Evolutionary conservation across 30 jellyfish, hydroid and myxozoan genomes (phyloP), one percentile per base, ranked within the genome.

Genomic region (Hydractinia echinata): DNA sequence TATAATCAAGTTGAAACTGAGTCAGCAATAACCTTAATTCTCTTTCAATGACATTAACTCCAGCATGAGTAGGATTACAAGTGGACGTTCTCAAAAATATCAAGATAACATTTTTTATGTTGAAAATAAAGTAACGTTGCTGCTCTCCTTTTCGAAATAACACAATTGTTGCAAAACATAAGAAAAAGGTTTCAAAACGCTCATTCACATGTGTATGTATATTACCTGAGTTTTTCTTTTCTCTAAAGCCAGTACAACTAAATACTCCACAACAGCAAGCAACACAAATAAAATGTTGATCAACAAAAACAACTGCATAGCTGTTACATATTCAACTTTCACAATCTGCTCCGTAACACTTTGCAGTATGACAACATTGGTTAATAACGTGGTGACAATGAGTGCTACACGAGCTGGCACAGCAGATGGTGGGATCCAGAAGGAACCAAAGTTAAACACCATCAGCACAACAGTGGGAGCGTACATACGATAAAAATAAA

Each of bases 251-350:
- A 30, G 44, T 30, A 64, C 74, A 64, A 64, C 39, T 13, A 64
- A 13, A 64, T 64, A 64, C 39, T 64, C 74, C 51, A 64, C 8
- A 64, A 64, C 39, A 51, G 74, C 74, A n/a, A 51, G 51, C 7
- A 51, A 44, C 7, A 64, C 39, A 13, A 64, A 64, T 4, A 64
- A n/a, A 64, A 64, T 51, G 39, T 64, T 64, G 8, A 64, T 51
- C 74, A 64, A 64, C 74, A 64, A 64, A 13, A 64, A 64, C n/a
- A 64, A 64, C 74, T 64, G 74, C 74, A 64, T 64, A n/a, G 74
- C 51, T 9, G 74, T 64, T n/a, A 51, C 39, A 51, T 64, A 64
- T 44, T 51, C 39, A 44, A 64, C 74, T 64, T 64, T 64, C 15
- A 64, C 74, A 44, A 51, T 64, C 39, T 64, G 15, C 74, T 64